These are phyloP conservation scores for Drosophila infuscata DNA, from an alignment of 2,888 invertebrate genomes.

Conservation along the genomic window DNA sequence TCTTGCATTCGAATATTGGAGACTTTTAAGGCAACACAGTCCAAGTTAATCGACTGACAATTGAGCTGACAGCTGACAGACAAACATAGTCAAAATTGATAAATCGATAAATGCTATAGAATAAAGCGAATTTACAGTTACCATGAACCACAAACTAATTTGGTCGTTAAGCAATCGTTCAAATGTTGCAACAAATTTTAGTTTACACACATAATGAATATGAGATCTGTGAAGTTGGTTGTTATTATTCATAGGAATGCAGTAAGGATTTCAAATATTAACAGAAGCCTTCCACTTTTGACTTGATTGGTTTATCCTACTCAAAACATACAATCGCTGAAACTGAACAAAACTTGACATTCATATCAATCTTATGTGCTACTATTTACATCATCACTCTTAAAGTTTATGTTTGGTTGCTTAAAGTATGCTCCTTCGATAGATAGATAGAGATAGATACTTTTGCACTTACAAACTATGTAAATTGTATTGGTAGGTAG, in stretches of 20 bases:
- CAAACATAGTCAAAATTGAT: constrained; percentile 8
- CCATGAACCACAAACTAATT: constrained; percentile 50
- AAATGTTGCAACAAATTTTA: background rate
- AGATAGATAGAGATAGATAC: background rate
- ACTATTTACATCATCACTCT: constrained; percentile 3
- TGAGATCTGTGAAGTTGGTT: background rate
- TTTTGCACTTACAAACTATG: constrained; percentile 70
- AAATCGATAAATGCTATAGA: background rate
- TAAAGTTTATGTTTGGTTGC: constrained; percentile 7
- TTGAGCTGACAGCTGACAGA: constrained; percentile 10
- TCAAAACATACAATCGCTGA: background rate
- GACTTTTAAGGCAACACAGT: constrained; percentile 37
- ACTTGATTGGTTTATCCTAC: background rate
- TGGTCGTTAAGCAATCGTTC: background rate
- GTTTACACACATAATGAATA: background rate
- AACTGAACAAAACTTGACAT: background rate
- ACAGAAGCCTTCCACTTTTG: background rate
- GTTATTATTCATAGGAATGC: background rate
- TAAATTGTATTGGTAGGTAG: constrained; percentile 61
- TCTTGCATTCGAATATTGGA: constrained; percentile 43
- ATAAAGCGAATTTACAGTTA: constrained; percentile 8
- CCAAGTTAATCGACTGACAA: constrained; percentile 5
- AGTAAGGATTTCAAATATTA: background rate
- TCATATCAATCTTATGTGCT: constrained; percentile 5
- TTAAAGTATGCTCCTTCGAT: constrained; percentile 23